These are phyloP conservation scores for Boleophthalmus pectinirostris DNA, from an alignment of 2,113 vertebrate species.

Conservation along the genomic window DNA sequence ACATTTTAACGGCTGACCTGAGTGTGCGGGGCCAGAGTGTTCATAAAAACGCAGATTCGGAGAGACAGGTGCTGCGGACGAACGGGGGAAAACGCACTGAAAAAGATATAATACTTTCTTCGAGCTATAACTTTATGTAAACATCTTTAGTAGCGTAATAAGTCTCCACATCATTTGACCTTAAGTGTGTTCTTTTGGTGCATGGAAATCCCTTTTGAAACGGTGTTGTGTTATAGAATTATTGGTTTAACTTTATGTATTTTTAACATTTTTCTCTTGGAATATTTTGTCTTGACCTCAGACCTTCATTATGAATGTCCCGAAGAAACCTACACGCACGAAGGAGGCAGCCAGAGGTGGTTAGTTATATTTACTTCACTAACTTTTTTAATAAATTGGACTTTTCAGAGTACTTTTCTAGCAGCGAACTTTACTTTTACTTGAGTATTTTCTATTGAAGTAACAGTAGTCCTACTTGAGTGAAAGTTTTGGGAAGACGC, in stretches of 20 bases:
- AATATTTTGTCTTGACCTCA: not conserved
- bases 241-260: no score
- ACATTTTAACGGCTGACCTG: slow-evolving; percentile 13
- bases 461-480: no score
- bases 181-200: not conserved
- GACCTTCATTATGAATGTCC: no score
- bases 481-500: no score
- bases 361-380: no score
- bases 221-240: not conserved
- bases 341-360: no score
- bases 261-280: not conserved
- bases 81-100: not conserved
- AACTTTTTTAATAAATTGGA: no score
- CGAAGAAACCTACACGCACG: no score
- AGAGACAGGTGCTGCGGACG: slow-evolving; percentile 5
- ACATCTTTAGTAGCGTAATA: not conserved
- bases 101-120: not conserved
- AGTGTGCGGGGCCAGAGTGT: not conserved
- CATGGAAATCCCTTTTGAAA: not conserved
- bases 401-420: no score
- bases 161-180: not conserved
- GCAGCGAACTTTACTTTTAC: no score
- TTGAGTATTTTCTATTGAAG: no score
- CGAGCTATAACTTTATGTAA: slow-evolving; percentile 1
- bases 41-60: slow-evolving; percentile 5